Conservation (phyloP, 2,888 invertebrate genomes). For the Acanthosoma haemorrhoidale region DNA sequence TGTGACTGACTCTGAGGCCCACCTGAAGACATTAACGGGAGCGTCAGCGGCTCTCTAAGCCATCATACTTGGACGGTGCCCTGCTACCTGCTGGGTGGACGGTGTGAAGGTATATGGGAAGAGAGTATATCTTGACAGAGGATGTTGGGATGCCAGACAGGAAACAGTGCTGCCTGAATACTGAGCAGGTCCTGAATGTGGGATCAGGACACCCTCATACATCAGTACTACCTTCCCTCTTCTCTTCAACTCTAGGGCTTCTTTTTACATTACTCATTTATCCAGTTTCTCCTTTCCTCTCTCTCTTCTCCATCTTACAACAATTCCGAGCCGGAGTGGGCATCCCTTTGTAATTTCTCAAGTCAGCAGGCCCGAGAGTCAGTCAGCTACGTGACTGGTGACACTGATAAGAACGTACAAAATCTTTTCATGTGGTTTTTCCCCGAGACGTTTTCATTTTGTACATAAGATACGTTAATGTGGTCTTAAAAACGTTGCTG, state of each 20-base stretch:
- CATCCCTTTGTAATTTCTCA: background rate
- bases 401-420: too few relatives aligned
- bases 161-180: constrained; percentile 12
- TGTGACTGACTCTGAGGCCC: too few relatives aligned
- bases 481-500: too few relatives aligned
- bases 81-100: constrained; percentile 1
- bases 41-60: too few relatives aligned
- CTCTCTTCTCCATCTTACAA: background rate
- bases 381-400: too few relatives aligned
- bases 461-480: too few relatives aligned
- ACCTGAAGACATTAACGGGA: too few relatives aligned
- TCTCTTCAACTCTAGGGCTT: background rate
- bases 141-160: constrained; percentile 21
- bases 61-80: background rate
- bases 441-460: too few relatives aligned
- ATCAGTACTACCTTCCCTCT: constrained; percentile 4
- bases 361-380: background rate
- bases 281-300: constrained; percentile 1
- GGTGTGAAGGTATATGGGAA: constrained; percentile 13
- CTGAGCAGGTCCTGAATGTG: constrained; percentile 23
- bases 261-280: constrained; percentile 14
- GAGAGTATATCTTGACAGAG: background rate
- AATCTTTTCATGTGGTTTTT: too few relatives aligned
- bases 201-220: constrained; percentile 14
- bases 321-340: background rate